Base-by-base conservation (phyloP, 2,113 vertebrate species). In the Zosterops lateralis region DNA sequence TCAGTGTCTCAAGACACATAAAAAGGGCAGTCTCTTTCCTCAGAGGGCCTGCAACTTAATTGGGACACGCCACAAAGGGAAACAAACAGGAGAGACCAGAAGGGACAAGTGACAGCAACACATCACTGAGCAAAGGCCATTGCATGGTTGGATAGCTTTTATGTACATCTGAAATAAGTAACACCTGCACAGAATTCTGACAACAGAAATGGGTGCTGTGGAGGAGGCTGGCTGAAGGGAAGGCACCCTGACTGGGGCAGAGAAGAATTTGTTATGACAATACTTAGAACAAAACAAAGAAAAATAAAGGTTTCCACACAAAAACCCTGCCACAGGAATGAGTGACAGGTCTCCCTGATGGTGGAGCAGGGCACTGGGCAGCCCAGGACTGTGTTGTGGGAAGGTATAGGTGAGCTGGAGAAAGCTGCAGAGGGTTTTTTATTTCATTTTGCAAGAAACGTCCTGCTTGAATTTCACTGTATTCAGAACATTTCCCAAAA, bases 401-500 rank as follows among this genome's bases (percentile, higher is more conserved):
- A 88, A 72, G 32, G 9, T 61, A 53, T 65, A 87, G 48, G 44
- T 78, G 45, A 92, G 47, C 32, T 58, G 36, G 28, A 81, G 5
- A 7, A 58, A 90, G 17, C 68, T 25, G 15, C 44, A 81, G 44
- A 78, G 16, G 12, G 7, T 74, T 87, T 87, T 70, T 51, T 10
- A 40, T 86, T 93, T 66, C 10, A 31, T 76, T 88, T 88, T 80
- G 44, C 51, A 56, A 82, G 60, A 82, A 79, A 40, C 16, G 1
- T 77, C 53, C 47, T 85, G 67, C 75, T 86, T 51, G 38, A 90
- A 81, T 89, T 74, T 90, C 53, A 38, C 87, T 91, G 71, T n/a
- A 85, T 90, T 89, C 90, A 58, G 87, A 91, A 76, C 75, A 75
- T 66, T 70, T 95, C 92, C 85, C 91, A 47, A 64, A 95, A 94